phyloP scores from a whole-genome alignment of 2,113 vertebrate species.

The Oophaga pumilio region DNA sequence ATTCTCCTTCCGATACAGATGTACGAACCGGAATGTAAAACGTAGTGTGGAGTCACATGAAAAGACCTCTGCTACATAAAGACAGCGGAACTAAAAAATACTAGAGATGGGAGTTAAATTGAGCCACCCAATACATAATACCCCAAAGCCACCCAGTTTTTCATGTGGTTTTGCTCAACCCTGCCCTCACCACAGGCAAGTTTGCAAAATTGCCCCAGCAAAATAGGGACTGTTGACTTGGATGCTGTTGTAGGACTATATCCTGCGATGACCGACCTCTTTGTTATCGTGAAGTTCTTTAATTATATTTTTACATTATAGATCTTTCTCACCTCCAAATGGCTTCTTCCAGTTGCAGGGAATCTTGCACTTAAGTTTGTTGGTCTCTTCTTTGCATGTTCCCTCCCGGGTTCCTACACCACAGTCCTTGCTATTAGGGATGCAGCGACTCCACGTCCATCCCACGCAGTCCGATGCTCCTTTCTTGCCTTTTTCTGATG shows the following conservation, averaged over 20 bases:
- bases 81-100: not conserved
- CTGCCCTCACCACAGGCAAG: too few species aligned
- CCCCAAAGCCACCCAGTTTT: too few species aligned
- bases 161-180: too few species aligned
- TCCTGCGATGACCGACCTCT: not conserved
- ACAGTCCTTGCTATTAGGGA: constrained; percentile 85
- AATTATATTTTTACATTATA: too few species aligned
- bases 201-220: too few species aligned
- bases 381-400: constrained; percentile 80
- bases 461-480: constrained; percentile 77
- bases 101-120: too few species aligned
- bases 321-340: constrained; percentile 81
- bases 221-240: too few species aligned
- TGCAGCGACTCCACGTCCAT: constrained; percentile 83
- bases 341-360: constrained; percentile 98
- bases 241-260: not conserved
- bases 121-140: too few species aligned
- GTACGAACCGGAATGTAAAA: too few species aligned
- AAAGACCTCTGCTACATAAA: not conserved
- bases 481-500: constrained; percentile 77
- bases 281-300: not conserved
- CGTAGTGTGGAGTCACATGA: not conserved
- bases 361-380: constrained; percentile 86
- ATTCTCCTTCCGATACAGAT: too few species aligned
- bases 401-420: constrained; percentile 84